Evolutionary conservation across 1,140 invertebrate species (phyloP), one percentile per base, ranked within the genome.

Genomic region (Polypedilum vanderplanki): DNA sequence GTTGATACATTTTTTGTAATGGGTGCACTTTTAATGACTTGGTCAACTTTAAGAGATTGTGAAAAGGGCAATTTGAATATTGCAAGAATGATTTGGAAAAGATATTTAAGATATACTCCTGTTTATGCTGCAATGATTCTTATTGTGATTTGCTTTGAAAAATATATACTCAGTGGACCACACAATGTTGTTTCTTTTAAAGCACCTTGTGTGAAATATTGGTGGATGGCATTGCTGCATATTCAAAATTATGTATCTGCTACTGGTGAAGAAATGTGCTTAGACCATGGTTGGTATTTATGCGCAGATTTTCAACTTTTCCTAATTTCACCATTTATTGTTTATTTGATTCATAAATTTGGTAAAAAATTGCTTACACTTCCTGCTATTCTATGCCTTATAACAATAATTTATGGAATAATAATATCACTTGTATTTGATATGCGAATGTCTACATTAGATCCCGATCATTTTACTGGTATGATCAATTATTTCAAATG

Each of bases 1-100:
- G 65, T 70, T 20, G 65, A 70, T 12, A 70, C 65, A 20, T 70
- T 70, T 5, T 70, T 70, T 70, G 65, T 70, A 9, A 70, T 70
- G 65, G 65, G 65, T 8, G 65, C 15, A 70, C 1, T 70, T 9
- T 18, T 70, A 9, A 18, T 70, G n/a, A 18, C 17, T 20, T 10
- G 15, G 20, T 70, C 65, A 70, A 18, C 17, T 8, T 10, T 70
- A 18, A 22, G 17, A 7, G 65, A 18, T 20, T 70, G n/a, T 3
- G 65, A 70, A 8, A 18, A 22, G 5, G 20, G 20, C 1, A n/a
- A 12, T 3, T n/a, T 18, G 18, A 18, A n/a, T 4, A 8, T 70
- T 22, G 20, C 5, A 17, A 18, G 65, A 10, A 70, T 70, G 65
- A 18, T 18, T 20, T 70, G 9, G 5, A 18, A 18, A 1, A 18